Evolutionary conservation across 64 coral and sea anemone genomes (phyloP), one percentile per base, ranked within the genome.

Genomic region (Porites australiensis): DNA sequence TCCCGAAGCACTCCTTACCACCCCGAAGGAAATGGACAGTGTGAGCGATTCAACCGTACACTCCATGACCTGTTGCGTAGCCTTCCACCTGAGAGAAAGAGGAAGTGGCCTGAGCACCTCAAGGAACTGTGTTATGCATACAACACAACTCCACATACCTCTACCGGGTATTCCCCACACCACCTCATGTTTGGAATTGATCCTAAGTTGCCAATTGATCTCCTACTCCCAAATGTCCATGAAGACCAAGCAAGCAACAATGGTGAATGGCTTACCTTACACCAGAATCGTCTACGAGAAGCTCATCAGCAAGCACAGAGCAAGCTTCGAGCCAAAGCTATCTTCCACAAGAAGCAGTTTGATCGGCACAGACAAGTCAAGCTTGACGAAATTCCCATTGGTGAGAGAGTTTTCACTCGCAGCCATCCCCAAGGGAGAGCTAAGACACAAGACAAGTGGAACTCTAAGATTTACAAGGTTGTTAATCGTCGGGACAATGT

Each of bases 391-490:
- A 89, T 82, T 27, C 0, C 52, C 50, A 18, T 73, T 13, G 77
- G 86, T 22, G 90, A 93, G 46, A 23, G 90, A 14, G 82, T 93
- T 47, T 71, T 65, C 3, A 79, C 70, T 8, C 21, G 58, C 10
- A 87, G 84, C 72, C 80, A 72, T 23, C 37, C 27, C 16, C 6
- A 64, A 27, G 83, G 91, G 15, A 27, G 91, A 70, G 77, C 60
- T 4, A 93, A 88, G 52, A 93, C 88, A 6, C 92, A 93, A 43
- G 92, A 93, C 66, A 81, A 77, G 12, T 83, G 77, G 87, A 64
- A 81, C n/a, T 76, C 66, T 44, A 90, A 50, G 14, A 58, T 90
- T 0, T 94, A 84, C 87, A 94, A 94, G 46, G 93, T 90, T 9
- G 87, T 90, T 2, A 47, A 86, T n/a, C 79, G 58, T 3, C 78